phyloP scores from a whole-genome alignment of 2,113 vertebrate species.

The Amazona vittata region DNA sequence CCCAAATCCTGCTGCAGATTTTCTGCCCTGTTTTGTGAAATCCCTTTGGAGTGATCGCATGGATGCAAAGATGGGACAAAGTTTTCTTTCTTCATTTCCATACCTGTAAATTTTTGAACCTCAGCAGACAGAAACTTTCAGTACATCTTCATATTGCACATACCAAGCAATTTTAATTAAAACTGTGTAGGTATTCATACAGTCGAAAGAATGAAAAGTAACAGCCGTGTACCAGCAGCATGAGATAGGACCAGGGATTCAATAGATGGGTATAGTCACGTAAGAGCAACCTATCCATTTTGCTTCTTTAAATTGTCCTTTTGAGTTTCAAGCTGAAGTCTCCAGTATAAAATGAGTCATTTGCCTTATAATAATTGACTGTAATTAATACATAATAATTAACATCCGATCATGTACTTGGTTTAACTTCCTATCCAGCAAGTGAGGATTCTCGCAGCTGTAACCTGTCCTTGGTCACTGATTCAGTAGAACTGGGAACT shows the following conservation, averaged over 20 bases:
- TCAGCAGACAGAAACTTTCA: not conserved
- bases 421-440: not conserved
- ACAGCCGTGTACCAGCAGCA: not conserved
- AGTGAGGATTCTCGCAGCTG: not conserved
- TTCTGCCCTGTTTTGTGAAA: not conserved
- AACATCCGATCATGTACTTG: not conserved
- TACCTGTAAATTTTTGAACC: not conserved
- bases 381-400: not conserved
- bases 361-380: not conserved
- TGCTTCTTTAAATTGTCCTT: not conserved
- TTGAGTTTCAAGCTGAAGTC: not conserved
- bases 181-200: not conserved
- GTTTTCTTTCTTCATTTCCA: not conserved
- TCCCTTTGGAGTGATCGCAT: not conserved
- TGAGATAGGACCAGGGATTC: not conserved
- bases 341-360: not conserved
- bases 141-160: not conserved
- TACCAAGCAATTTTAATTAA: not conserved
- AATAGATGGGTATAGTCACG: not conserved
- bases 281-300: not conserved
- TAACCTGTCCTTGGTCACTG: not conserved
- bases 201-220: not conserved
- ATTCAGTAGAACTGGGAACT: not conserved
- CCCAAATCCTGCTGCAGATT: not conserved
- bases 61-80: not conserved